Evolutionary conservation across 2,888 invertebrate genomes (phyloP), one percentile per base, ranked within the genome.

Genomic region (Cantharis flavilabris): DNA sequence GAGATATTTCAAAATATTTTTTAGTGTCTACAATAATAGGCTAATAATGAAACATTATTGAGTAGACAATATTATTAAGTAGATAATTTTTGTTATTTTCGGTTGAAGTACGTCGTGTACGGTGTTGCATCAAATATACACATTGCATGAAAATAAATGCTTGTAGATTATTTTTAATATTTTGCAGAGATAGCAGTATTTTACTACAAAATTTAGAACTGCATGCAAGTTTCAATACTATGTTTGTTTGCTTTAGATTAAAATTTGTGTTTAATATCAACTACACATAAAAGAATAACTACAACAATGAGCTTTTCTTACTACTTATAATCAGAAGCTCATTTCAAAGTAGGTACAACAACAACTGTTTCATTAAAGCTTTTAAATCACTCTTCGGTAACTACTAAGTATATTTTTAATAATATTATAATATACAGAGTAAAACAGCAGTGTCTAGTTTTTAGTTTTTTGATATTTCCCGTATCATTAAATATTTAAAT

Each of bases 261-360:
- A 77, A 77, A 75, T 26, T 77, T 77, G 23, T 75, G 64, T 75
- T 77, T 70, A 75, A 77, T 75, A 30, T 30, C 28, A 10, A 71
- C 69, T 67, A 70, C 65, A 67, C 14, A 73, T 75, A 77, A 77
- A 76, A 77, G 73, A 33, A 16, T n/a, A n/a, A 49, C 74, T 16
- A 30, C 71, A 77, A 74, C 72, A 74, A 70, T 30, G 14, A 33
- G 63, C 20, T 49, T 75, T 73, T 73, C 69, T 73, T 71, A 33
- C 65, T 67, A 20, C 70, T 49, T 49, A 49, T 49, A 49, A 73
- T 73, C 69, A 69, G 49, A 33, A 26, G 65, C 65, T 18, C 65
- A 23, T 67, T 67, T 10, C 14, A 30, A 70, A 70, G 13, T 70
- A 70, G 28, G 18, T 70, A 30, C 70, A 16, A 9, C 33, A 70